phyloP scores from a whole-genome alignment of 2,888 invertebrate genomes.

The Amblyjoppa fuscipennis region DNA sequence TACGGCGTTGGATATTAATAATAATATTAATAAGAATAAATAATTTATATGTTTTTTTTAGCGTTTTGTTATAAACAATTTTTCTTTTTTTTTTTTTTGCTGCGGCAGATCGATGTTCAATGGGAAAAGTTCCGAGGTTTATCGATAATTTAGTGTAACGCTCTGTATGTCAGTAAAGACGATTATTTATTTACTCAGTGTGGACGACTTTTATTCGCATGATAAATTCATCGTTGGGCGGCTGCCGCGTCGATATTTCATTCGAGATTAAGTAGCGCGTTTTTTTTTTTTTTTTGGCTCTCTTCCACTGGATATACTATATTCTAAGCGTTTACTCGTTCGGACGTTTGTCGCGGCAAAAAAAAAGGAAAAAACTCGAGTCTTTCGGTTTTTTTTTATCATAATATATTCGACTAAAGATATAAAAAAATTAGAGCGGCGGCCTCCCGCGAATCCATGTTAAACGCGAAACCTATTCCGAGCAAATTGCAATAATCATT shows the following conservation, averaged over 20 bases:
- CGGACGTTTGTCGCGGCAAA: neutral
- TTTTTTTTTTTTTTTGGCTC: conserved; percentile 2
- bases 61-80: neutral
- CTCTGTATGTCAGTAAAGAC: neutral
- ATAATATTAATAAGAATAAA: neutral
- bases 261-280: neutral
- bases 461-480: conserved; percentile 43
- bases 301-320: neutral
- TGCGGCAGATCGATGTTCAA: neutral
- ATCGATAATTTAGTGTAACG: neutral
- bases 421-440: conserved; percentile 41
- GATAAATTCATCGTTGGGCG: neutral
- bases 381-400: neutral
- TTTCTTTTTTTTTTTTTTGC: neutral
- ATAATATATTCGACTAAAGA: conserved; percentile 5
- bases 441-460: conserved; percentile 21
- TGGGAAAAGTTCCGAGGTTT: neutral
- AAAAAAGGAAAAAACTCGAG: neutral
- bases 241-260: conserved; percentile 10
- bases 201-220: neutral
- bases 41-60: neutral
- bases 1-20: neutral
- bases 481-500: conserved; percentile 61
- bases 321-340: neutral
- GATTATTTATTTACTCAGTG: neutral